These are phyloP conservation scores for Nothura maculosa DNA, from an alignment of 2,797 vertebrate species.

Conservation along the genomic window DNA sequence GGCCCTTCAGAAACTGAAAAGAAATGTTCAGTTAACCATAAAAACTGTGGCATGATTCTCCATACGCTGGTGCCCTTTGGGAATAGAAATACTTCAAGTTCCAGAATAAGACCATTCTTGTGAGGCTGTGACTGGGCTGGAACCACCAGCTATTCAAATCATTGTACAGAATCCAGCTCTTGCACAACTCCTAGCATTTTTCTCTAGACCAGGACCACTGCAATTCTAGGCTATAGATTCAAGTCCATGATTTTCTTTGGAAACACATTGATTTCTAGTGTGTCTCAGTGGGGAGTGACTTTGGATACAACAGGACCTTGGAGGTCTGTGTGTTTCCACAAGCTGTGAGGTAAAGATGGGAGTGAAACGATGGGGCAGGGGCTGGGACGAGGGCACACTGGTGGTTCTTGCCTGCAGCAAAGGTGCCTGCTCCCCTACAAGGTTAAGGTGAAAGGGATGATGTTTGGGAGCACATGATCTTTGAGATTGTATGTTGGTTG, in stretches of 20 bases:
- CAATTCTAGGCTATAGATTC: background rate
- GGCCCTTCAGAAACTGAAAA: constrained; percentile 56
- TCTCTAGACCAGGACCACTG: background rate
- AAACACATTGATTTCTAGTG: background rate
- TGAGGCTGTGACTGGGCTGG: constrained; percentile 33
- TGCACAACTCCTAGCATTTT: background rate
- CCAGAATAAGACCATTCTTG: constrained; percentile 29
- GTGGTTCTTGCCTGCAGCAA: background rate
- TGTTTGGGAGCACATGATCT: background rate
- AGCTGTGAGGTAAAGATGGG: background rate
- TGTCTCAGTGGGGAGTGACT: background rate
- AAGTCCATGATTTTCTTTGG: background rate
- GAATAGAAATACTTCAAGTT: constrained; percentile 42
- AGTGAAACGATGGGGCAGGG: background rate
- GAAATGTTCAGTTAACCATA: constrained; percentile 62
- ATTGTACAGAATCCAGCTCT: background rate
- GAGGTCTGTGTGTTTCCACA: background rate
- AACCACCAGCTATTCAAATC: constrained; percentile 9
- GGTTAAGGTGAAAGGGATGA: background rate
- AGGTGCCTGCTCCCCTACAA: background rate
- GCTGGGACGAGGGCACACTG: background rate
- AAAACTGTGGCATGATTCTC: constrained; percentile 48
- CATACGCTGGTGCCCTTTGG: constrained; percentile 20
- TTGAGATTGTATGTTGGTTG: background rate
- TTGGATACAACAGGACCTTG: background rate